Evolutionary conservation across 2,888 invertebrate species (phyloP), one percentile per base, ranked within the genome.

Genomic region (Ophioninae sp.): DNA sequence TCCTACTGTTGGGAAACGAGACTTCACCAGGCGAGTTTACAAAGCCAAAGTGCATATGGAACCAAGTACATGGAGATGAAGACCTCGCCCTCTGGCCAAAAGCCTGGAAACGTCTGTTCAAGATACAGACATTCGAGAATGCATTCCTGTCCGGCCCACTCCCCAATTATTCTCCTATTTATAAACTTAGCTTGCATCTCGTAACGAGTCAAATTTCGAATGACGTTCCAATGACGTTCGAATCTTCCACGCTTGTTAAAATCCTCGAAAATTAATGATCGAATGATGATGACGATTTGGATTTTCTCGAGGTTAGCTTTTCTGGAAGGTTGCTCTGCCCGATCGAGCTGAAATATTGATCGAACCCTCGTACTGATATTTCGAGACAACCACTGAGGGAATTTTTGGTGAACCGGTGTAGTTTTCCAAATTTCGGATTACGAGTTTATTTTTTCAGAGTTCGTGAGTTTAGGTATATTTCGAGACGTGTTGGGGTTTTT

Each of bases 1-100:
- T 3, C 30, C 30, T 30, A 1, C 30, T 30, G 44, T 9, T 67
- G 37, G 59, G 58, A 82, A 2, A 84, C 56, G 86, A 73, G 85
- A 86, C 85, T 88, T 88, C 81, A 81, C 82, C 81, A 59, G 83
- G 86, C 87, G 56, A 79, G 64, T 88, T 89, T 88, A 88, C 89
- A 86, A 80, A 84, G 83, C 85, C 30, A 74, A 80, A 86, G 85
- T 86, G 87, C 86, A 85, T 87, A 83, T 82, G 82, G 81, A 87
- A 85, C 84, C 82, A 44, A 23, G 13, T 9, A 68, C 59, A 68
- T 51, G 64, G 37, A 61, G 61, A 69, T 51, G 30, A 37, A 69
- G 51, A 30, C 30, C 30, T 30, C 30, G 30, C 30, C 51, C 51
- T 10, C 10, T 63, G 23, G 72, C 67, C 61, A 65, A 44, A 51